Percentiles rank a stretch among this genome's conserved stretches.
Evolutionary conservation across 2,113 vertebrate species (phyloP).

Genomic region (Melanostigma gelatinosum): DNA sequence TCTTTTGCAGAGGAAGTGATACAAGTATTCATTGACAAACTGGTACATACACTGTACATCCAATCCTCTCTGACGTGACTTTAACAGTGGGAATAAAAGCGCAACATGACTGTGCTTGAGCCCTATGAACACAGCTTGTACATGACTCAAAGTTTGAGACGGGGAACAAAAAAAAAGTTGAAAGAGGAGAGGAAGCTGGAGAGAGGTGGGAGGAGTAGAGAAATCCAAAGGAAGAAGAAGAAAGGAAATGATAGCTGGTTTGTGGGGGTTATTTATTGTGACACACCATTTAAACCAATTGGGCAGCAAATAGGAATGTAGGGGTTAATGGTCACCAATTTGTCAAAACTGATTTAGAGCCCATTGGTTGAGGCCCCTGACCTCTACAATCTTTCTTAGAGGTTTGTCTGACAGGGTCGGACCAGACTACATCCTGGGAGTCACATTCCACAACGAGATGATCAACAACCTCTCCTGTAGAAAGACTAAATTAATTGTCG

Average conservation of each 20-base stretch:
- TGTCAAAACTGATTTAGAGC: not conserved
- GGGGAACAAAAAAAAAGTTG: not conserved
- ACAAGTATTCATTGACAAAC: not conserved
- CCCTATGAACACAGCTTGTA: not conserved
- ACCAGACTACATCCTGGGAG: not conserved
- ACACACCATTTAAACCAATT: constrained; percentile 2
- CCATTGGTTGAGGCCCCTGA: not conserved
- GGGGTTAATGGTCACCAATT: constrained; percentile 5
- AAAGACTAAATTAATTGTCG: not conserved
- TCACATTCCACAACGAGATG: not conserved
- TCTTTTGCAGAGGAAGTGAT: not conserved
- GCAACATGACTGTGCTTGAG: not conserved
- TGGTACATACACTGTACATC: not conserved
- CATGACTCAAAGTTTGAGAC: not conserved
- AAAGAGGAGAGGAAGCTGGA: not conserved
- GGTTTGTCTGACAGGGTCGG: not conserved
- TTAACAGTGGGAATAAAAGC: not conserved
- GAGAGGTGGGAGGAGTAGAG: not conserved
- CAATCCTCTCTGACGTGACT: not conserved
- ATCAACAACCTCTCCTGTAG: not conserved
- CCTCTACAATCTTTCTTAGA: not conserved
- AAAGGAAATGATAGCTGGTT: not conserved
- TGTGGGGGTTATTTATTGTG: not conserved
- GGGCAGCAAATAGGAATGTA: not conserved
- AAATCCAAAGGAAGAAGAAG: not conserved